Percentiles rank a stretch among this genome's conserved stretches.
These are phyloP conservation scores for Synanceia verrucosa DNA, from an alignment of 2,797 vertebrate species.

Conservation along the genomic window DNA sequence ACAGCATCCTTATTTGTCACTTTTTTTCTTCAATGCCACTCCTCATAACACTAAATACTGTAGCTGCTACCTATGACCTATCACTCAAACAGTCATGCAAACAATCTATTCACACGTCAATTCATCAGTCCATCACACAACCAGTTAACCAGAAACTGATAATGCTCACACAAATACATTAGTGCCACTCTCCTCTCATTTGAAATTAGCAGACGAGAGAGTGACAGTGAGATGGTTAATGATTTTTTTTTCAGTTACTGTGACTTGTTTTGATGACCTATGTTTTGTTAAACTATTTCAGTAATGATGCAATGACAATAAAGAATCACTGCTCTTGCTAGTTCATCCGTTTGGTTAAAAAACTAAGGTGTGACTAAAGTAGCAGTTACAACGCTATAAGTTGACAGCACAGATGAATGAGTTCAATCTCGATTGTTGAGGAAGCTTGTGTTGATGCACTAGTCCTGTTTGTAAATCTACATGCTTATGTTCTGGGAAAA, in stretches of 20 bases:
- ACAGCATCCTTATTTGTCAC: not conserved
- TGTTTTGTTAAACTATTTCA: slow-evolving; percentile 73
- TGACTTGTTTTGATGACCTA: slow-evolving; percentile 73
- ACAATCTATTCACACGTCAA: slow-evolving; percentile 53
- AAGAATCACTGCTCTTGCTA: slow-evolving; percentile 71
- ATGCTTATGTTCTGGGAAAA: no score
- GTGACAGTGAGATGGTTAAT: slow-evolving; percentile 66
- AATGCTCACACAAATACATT: slow-evolving; percentile 53
- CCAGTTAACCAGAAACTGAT: slow-evolving; percentile 50
- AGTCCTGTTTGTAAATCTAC: not conserved
- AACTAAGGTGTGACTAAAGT: not conserved
- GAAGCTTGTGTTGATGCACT: not conserved
- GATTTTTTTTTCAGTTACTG: slow-evolving; percentile 47
- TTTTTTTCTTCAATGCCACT: not conserved
- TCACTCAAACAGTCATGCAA: slow-evolving; percentile 65
- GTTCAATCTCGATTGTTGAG: not conserved
- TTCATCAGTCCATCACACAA: slow-evolving; percentile 66
- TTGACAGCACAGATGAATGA: not conserved
- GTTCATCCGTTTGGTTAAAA: slow-evolving; percentile 36
- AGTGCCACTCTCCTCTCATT: slow-evolving; percentile 45
- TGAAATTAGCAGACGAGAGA: slow-evolving; percentile 53
- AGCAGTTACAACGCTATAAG: not conserved
- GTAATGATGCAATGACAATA: slow-evolving; percentile 74
- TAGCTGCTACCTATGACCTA: slow-evolving; percentile 20
- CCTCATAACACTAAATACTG: slow-evolving; percentile 29